Evolutionary conservation across 2,113 vertebrate species (phyloP).

Genomic region (Rhinichthys klamathensis): DNA sequence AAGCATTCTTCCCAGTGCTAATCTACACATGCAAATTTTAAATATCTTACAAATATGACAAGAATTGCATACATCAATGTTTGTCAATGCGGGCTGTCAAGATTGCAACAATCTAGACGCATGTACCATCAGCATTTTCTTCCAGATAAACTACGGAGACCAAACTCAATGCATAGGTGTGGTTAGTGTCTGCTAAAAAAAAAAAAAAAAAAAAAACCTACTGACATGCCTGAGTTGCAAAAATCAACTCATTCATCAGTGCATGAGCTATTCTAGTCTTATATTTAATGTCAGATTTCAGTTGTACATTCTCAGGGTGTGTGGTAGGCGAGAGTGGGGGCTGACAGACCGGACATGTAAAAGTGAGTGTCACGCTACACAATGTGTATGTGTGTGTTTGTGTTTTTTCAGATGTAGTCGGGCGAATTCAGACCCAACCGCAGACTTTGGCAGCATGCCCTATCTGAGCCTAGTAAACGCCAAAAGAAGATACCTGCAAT

Average conservation of each 20-base stretch:
- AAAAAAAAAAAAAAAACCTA: background rate
- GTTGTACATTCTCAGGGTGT: slow-evolving; percentile 21
- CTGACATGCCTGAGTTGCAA: background rate
- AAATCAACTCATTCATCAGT: background rate
- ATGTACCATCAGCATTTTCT: background rate
- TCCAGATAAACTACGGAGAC: background rate
- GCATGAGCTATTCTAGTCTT: slow-evolving; percentile 4
- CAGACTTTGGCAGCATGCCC: slow-evolving; percentile 61
- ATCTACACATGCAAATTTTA: background rate
- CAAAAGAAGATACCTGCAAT: slow-evolving; percentile 76
- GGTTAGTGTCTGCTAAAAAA: background rate
- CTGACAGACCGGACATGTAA: background rate
- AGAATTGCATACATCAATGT: background rate
- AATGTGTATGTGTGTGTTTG: background rate
- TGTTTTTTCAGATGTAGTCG: slow-evolving; percentile 54
- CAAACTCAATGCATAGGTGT: background rate
- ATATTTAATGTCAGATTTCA: slow-evolving; percentile 26
- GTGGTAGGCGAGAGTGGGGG: background rate
- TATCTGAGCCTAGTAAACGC: slow-evolving; percentile 64
- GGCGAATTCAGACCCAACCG: slow-evolving; percentile 61
- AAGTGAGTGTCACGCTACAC: background rate
- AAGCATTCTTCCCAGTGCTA: background rate
- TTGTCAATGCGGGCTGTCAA: slow-evolving; percentile 19
- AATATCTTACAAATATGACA: slow-evolving; percentile 16
- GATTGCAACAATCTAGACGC: background rate